Evolutionary conservation across 2,888 invertebrate species (phyloP).

Genomic region (Dicroscelio sp.): DNA sequence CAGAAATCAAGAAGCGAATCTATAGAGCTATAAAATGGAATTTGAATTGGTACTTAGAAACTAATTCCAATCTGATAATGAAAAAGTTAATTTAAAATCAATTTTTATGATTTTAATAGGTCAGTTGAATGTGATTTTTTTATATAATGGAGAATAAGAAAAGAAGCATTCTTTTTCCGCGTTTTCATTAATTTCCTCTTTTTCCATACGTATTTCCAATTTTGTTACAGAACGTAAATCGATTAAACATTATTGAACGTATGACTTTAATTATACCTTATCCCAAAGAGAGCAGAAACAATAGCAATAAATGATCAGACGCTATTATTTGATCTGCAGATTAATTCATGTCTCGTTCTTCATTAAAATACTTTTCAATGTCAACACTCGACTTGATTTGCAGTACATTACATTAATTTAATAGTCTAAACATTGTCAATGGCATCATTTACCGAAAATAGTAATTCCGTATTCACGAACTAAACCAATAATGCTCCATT

Average conservation of each 20-base stretch:
- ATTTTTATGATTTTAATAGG: neutral
- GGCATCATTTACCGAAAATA: constrained; percentile 22
- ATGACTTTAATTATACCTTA: too few species aligned
- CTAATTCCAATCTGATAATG: neutral
- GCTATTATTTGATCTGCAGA: too few species aligned
- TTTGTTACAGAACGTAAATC: too few species aligned
- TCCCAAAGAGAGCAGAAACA: too few species aligned
- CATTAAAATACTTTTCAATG: neutral
- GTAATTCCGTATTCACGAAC: constrained; percentile 25
- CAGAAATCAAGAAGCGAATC: too few species aligned
- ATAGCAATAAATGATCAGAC: too few species aligned
- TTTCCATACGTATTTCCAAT: too few species aligned
- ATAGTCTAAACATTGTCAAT: constrained; percentile 48
- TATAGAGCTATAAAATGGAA: neutral
- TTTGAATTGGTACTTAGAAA: neutral
- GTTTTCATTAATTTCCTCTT: too few species aligned
- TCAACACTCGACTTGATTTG: constrained; percentile 1
- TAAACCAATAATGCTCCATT: constrained; percentile 36
- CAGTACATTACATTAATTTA: constrained; percentile 38
- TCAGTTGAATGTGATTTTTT: neutral
- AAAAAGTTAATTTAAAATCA: constrained; percentile 19
- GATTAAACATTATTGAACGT: too few species aligned
- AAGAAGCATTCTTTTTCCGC: too few species aligned
- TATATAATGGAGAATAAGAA: neutral
- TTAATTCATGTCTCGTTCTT: neutral